Percentiles rank a stretch among this genome's conserved stretches.
Evolutionary conservation across 1,140 invertebrate genomes (phyloP).

Genomic region (Bombus fervidus): DNA sequence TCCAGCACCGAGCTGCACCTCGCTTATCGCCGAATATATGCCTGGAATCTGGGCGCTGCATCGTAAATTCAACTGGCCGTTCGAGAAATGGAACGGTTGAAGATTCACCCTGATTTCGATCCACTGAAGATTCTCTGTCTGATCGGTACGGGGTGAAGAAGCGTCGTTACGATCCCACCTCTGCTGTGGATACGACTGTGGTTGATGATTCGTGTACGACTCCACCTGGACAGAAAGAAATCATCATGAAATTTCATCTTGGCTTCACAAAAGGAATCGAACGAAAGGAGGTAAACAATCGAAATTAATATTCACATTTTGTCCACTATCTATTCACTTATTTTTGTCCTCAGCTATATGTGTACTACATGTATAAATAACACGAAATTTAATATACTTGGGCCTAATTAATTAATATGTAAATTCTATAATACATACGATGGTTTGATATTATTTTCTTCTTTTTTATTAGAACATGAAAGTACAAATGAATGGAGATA

Average conservation of each 20-base stretch:
- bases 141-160: background rate
- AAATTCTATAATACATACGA: background rate
- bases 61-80: slow-evolving; percentile 76
- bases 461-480: background rate
- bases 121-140: slow-evolving; percentile 63
- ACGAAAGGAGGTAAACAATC: too few relatives aligned
- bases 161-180: slow-evolving; percentile 57
- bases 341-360: background rate
- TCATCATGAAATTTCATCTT: slow-evolving; percentile 40
- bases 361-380: too few relatives aligned
- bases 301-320: too few relatives aligned
- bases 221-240: slow-evolving; percentile 59
- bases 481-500: background rate
- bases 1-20: slow-evolving; percentile 70
- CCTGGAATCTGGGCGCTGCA: slow-evolving; percentile 75
- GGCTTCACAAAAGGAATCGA: too few relatives aligned
- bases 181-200: slow-evolving; percentile 38
- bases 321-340: background rate
- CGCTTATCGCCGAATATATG: slow-evolving; percentile 71
- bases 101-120: slow-evolving; percentile 71
- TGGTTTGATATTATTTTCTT: background rate
- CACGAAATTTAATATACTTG: background rate
- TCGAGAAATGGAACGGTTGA: slow-evolving; percentile 72
- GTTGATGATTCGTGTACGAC: slow-evolving; percentile 35
- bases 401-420: background rate